Percentiles rank a stretch among this genome's conserved stretches.
phyloP scores from a whole-genome alignment of 2,113 vertebrate species.

The Clarias gariepinus region DNA sequence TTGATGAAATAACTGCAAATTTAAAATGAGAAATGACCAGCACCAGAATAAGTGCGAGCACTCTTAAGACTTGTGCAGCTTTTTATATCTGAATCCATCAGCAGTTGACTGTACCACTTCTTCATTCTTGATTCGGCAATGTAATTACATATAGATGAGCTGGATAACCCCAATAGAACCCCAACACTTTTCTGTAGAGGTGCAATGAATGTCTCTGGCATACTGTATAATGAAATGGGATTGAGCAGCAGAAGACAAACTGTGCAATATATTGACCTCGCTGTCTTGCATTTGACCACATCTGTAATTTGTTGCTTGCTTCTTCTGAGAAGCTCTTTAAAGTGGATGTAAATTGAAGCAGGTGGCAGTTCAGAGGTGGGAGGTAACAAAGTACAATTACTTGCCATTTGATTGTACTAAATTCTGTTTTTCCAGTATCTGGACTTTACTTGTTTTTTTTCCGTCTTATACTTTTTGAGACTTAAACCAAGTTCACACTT shows the following conservation, averaged over 20 bases:
- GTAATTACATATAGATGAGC: constrained; percentile 39
- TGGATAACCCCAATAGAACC: constrained; percentile 38
- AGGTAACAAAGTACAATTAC: constrained; percentile 9
- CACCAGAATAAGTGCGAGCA: background rate
- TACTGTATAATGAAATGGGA: constrained; percentile 27
- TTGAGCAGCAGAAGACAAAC: constrained; percentile 22
- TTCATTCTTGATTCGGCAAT: background rate
- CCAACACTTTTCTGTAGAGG: constrained; percentile 5
- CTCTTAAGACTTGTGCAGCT: background rate
- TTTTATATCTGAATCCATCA: background rate
- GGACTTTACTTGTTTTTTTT: background rate
- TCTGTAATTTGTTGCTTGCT: constrained; percentile 28
- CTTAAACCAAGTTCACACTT: no score
- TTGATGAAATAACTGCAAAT: background rate
- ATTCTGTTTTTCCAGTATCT: background rate
- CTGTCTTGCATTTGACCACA: background rate
- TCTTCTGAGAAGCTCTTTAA: background rate
- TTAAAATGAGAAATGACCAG: background rate
- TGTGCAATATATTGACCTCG: constrained; percentile 31
- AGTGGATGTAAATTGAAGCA: background rate
- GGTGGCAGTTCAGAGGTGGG: background rate
- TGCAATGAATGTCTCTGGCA: constrained; percentile 6
- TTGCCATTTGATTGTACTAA: background rate
- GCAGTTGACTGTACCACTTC: background rate
- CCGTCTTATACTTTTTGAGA: background rate